Conservation (phyloP, 2,888 invertebrate species). For the Drosophila colorata region DNA sequence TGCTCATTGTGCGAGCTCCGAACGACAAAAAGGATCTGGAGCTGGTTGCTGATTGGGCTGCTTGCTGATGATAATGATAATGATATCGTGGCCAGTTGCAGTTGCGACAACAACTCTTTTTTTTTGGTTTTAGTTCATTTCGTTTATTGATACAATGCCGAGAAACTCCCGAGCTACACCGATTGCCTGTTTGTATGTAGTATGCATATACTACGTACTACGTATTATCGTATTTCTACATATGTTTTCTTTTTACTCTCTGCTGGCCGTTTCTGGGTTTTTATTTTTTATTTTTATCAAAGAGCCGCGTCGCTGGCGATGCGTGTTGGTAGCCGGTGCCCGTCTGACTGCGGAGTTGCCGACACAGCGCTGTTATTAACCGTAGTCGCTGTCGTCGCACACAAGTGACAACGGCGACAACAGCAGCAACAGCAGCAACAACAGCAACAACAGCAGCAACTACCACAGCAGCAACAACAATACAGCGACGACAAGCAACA, state of each 20-base stretch:
- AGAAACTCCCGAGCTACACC: slow-evolving; percentile 19
- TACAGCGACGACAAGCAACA: slow-evolving; percentile 54
- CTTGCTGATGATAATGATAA: background rate
- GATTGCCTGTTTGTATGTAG: slow-evolving; percentile 5
- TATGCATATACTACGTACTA: background rate
- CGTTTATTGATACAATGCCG: slow-evolving; percentile 33
- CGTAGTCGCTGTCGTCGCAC: slow-evolving; percentile 54
- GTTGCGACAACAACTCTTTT: slow-evolving; percentile 24
- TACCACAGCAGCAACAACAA: slow-evolving; percentile 31
- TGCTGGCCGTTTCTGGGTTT: slow-evolving; percentile 19
- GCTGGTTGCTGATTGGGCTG: background rate
- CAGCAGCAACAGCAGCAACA: slow-evolving; percentile 31
- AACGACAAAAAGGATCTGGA: background rate
- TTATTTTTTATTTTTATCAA: slow-evolving; percentile 34
- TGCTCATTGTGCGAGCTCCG: slow-evolving; percentile 49
- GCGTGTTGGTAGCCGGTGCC: slow-evolving; percentile 59
- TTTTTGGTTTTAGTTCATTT: slow-evolving; percentile 40
- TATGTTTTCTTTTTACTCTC: slow-evolving; percentile 17
- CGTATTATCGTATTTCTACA: slow-evolving; percentile 28
- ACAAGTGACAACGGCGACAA: slow-evolving; percentile 49
- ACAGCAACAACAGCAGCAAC: slow-evolving; percentile 38
- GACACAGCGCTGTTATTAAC: slow-evolving; percentile 66
- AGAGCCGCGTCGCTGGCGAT: slow-evolving; percentile 45
- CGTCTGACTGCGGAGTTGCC: slow-evolving; percentile 67
- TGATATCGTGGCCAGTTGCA: slow-evolving; percentile 18